A percentile compares a stretch with the other conserved stretches of the same genome.
Conservation (phyloP, 2,797 vertebrate species). For the Sandelia bainsii region DNA sequence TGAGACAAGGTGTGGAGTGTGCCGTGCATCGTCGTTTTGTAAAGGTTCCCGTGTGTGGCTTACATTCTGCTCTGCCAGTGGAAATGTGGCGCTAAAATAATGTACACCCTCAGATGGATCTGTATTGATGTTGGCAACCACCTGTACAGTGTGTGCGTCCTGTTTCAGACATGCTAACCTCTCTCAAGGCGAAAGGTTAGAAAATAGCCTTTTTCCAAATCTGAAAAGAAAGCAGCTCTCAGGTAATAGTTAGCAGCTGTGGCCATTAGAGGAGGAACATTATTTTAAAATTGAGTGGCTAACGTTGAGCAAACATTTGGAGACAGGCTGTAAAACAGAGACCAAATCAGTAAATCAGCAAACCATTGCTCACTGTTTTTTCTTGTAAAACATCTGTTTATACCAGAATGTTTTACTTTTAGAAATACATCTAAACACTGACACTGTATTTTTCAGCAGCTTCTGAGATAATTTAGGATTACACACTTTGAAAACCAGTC, state of each 20-base stretch:
- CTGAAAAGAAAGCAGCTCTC: conserved; percentile 59
- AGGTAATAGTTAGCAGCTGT: conserved; percentile 77
- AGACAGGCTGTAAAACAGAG: conserved; percentile 37
- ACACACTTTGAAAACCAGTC: conserved; percentile 5
- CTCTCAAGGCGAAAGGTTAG: conserved; percentile 60
- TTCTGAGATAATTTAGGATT: not conserved
- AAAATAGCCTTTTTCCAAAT: conserved; percentile 60
- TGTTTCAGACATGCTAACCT: conserved; percentile 61
- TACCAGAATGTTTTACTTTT: not conserved
- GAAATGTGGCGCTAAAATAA: conserved; percentile 52
- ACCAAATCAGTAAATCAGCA: conserved; percentile 27
- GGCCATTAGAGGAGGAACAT: conserved; percentile 42
- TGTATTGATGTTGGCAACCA: conserved; percentile 71
- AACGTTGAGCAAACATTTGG: conserved; percentile 51
- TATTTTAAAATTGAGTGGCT: conserved; percentile 51
- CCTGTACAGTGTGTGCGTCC: conserved; percentile 48
- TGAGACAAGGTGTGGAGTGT: conserved; percentile 40
- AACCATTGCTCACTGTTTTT: conserved; percentile 14
- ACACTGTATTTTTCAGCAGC: not conserved
- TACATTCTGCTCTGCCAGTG: conserved; percentile 43
- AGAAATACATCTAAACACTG: conserved; percentile 10
- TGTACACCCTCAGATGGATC: conserved; percentile 40
- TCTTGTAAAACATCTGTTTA: conserved; percentile 15
- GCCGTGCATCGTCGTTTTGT: conserved; percentile 39
- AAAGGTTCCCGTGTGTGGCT: conserved; percentile 45